Evolutionary conservation across 2,888 invertebrate species (phyloP), one percentile per base, ranked within the genome.

Genomic region (Trachelus stipa): DNA sequence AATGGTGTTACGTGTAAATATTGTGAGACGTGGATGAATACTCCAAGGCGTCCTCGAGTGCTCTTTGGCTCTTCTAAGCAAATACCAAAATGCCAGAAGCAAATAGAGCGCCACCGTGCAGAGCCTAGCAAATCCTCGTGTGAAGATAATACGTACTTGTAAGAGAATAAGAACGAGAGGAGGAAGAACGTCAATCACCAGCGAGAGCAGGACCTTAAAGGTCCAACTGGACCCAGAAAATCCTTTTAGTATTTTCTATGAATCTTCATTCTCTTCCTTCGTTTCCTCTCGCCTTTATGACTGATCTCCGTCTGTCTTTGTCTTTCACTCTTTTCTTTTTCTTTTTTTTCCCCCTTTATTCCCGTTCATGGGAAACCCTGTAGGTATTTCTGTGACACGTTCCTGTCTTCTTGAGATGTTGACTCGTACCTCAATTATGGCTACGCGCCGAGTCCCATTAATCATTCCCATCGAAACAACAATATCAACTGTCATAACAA

Each of bases 1-100:
- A 81, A 76, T 69, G 77, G 79, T 86, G 84, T 85, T 85, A 83
- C 82, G 83, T 80, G 88, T 85, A 87, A 88, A 88, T 87, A 88
- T 88, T 86, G 83, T 87, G 82, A 82, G 80, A 81, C 81, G 84
- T 79, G 83, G 84, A 85, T 86, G 86, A 80, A 85, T 84, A 82
- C 84, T 83, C 82, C 73, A 83, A 83, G 82, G 81, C 84, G 81
- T 81, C 82, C 78, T 73, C 56, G 56, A 33, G 33, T 71, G 35
- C 71, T 71, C 83, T 85, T 80, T 79, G 85, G 83, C 56, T 71
- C 82, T 80, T 84, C 83, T 83, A 83, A 84, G 82, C 81, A 84
- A 85, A 85, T 81, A 84, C 81, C 78, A 80, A 81, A 86, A 85
- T 85, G 81, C 81, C 80, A 82, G 34, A 76, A 75, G 83, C 82